Percentiles rank a stretch among this genome's conserved stretches.
phyloP scores from a whole-genome alignment of 1,140 invertebrate species.

The Macrotrachela quadricornifera region DNA sequence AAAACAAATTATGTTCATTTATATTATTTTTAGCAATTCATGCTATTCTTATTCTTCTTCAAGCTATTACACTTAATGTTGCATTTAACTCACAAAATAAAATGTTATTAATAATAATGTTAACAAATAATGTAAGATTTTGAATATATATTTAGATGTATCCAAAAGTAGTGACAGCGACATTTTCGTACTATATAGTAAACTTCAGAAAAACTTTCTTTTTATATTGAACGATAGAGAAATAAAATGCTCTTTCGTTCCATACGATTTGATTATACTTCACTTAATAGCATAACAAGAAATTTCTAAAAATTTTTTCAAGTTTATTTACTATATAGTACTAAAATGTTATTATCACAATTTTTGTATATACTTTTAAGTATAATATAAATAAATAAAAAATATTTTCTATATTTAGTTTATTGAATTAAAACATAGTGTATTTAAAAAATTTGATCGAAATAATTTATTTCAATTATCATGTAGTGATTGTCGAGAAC shows the following conservation, averaged over 20 bases:
- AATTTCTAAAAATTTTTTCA: too few species aligned
- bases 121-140: conserved; percentile 88
- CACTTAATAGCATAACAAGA: too few species aligned
- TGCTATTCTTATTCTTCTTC: conserved; percentile 57
- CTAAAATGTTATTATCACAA: too few species aligned
- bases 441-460: conserved; percentile 98
- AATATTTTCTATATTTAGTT: conserved; percentile 44
- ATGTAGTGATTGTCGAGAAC: conserved; percentile 73
- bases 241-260: too few species aligned
- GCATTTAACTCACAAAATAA: conserved; percentile 98
- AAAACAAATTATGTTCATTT: conserved; percentile 9
- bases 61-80: conserved; percentile 89
- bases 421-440: conserved; percentile 90
- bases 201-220: conserved; percentile 6
- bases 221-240: too few species aligned
- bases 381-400: too few species aligned
- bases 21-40: conserved; percentile 47
- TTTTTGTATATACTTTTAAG: too few species aligned
- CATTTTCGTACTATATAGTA: background rate
- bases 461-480: conserved; percentile 66
- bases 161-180: too few species aligned
- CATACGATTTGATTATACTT: too few species aligned
- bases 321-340: too few species aligned
- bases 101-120: conserved; percentile 87
- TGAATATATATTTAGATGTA: background rate